Evolutionary conservation across 2,113 vertebrate species (phyloP).

Genomic region (Gallinago undulata): DNA sequence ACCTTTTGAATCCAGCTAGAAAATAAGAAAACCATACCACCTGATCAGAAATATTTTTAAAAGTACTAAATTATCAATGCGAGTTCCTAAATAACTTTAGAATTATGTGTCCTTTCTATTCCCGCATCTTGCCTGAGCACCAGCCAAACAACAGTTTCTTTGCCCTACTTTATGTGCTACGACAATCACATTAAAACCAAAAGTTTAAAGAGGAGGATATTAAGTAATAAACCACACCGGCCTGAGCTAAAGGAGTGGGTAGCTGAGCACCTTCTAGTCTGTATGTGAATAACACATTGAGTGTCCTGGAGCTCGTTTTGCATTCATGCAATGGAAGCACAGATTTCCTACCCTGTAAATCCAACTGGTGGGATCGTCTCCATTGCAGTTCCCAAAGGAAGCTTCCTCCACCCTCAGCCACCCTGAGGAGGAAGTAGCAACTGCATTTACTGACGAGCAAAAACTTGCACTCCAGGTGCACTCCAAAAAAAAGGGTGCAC

Average conservation of each 20-base stretch:
- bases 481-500: no score
- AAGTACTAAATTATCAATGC: neutral
- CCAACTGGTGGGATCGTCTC: neutral
- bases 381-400: neutral
- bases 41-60: neutral
- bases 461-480: no score
- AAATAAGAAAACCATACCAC: neutral
- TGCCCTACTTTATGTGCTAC: neutral
- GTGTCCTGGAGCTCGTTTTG: neutral
- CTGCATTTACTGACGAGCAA: neutral
- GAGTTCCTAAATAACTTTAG: neutral
- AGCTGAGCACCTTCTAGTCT: neutral
- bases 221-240: neutral
- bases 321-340: neutral
- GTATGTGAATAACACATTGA: neutral
- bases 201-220: neutral
- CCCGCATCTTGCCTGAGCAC: neutral
- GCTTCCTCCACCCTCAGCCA: neutral
- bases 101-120: neutral
- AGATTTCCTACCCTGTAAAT: neutral
- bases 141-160: neutral
- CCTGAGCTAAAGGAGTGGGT: neutral
- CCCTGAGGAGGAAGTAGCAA: neutral
- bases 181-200: neutral
- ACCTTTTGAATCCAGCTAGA: neutral